Percentiles rank a stretch among this genome's conserved stretches.
These are phyloP conservation scores for Trachelus stipa DNA, from an alignment of 2,888 invertebrate species.

Conservation along the genomic window DNA sequence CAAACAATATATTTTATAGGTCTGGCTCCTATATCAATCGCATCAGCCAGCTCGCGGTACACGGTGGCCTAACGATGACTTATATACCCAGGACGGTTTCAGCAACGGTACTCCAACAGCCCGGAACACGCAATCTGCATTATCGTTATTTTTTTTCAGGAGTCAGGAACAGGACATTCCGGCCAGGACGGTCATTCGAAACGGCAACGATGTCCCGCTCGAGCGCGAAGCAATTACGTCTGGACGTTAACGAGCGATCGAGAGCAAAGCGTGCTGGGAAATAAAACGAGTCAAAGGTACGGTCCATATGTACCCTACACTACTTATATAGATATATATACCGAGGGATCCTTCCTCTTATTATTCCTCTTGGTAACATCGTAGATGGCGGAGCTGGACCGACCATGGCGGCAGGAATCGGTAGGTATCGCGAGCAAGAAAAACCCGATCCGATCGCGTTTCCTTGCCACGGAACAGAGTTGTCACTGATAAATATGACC, in stretches of 20 bases:
- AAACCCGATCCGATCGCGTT: neutral
- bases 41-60: neutral
- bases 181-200: neutral
- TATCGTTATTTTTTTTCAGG: slow-evolving; percentile 20
- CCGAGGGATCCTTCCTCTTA: neutral
- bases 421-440: neutral
- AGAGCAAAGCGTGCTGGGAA: neutral
- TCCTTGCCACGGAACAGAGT: slow-evolving; percentile 3
- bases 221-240: neutral
- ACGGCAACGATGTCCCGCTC: neutral
- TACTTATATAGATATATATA: neutral
- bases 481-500: slow-evolving; percentile 3
- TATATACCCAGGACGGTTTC: slow-evolving; percentile 12
- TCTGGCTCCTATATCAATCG: neutral
- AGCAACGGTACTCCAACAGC: slow-evolving; percentile 7
- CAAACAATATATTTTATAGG: neutral
- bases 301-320: neutral
- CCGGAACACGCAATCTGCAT: slow-evolving; percentile 22
- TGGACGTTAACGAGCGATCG: neutral
- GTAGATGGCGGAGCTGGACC: neutral
- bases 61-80: slow-evolving; percentile 17
- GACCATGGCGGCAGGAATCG: neutral
- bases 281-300: neutral
- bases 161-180: slow-evolving; percentile 15
- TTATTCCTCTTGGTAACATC: neutral